These are phyloP conservation scores for Drosophila lini DNA, from an alignment of 1,140 invertebrate species.

Conservation along the genomic window DNA sequence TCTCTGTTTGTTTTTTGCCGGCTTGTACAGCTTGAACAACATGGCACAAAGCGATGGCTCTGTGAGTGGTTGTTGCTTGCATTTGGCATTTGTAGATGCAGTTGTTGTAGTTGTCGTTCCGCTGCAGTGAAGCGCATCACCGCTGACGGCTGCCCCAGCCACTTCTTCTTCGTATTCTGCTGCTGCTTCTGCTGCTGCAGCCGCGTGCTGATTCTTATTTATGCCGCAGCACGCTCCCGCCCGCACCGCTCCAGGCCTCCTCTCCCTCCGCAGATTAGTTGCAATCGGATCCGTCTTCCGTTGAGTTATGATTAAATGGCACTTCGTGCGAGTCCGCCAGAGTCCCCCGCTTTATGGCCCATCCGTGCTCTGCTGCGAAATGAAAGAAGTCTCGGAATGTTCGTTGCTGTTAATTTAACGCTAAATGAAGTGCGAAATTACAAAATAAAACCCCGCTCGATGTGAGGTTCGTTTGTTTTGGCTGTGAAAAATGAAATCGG, in stretches of 20 bases:
- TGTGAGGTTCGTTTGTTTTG: constrained; percentile 57
- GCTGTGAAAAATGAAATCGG: constrained; percentile 50
- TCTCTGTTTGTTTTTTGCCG: constrained; percentile 42
- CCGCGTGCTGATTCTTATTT: constrained; percentile 74
- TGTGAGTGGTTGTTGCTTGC: constrained; percentile 22
- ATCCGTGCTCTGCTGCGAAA: constrained; percentile 57
- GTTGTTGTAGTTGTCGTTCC: constrained; percentile 54
- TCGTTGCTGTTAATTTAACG: constrained; percentile 78
- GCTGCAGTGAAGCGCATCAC: constrained; percentile 79
- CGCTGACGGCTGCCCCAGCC: constrained; percentile 37
- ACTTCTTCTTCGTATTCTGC: constrained; percentile 2
- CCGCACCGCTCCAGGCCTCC: background rate
- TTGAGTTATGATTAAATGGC: constrained; percentile 75
- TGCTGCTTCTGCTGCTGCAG: constrained; percentile 29
- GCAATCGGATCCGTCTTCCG: constrained; percentile 59
- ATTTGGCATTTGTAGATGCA: constrained; percentile 10
- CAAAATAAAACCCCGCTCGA: constrained; percentile 44
- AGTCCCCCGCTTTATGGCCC: constrained; percentile 50
- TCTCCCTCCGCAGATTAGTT: constrained; percentile 14
- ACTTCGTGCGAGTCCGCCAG: constrained; percentile 59
- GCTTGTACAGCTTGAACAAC: constrained; percentile 22
- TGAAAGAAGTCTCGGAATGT: constrained; percentile 43
- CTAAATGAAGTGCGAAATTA: constrained; percentile 84
- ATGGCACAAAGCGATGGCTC: constrained; percentile 42
- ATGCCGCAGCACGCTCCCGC: constrained; percentile 60